phyloP scores from a whole-genome alignment of 1,140 invertebrate species.

The Pogonus chalceus region DNA sequence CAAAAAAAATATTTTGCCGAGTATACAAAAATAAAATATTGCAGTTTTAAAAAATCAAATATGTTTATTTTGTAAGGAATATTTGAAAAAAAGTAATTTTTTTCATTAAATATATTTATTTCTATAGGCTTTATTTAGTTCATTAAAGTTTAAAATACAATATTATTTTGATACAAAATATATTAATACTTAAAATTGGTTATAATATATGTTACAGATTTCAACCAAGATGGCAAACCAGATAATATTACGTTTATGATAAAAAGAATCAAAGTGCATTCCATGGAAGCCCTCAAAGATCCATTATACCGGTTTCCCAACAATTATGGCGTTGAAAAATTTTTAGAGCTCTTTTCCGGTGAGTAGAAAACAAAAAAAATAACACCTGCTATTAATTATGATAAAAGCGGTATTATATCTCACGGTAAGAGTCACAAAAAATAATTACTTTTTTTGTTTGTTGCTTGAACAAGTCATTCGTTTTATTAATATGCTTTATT shows the following conservation, averaged over 20 bases:
- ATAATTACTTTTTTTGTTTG: too few species aligned
- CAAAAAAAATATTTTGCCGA: too few species aligned
- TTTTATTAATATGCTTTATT: too few species aligned
- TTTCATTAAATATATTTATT: neutral
- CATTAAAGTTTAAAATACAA: neutral
- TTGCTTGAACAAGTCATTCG: too few species aligned
- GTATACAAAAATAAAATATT: neutral
- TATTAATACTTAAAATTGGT: neutral
- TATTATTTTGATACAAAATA: neutral
- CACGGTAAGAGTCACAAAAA: too few species aligned
- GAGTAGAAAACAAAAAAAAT: too few species aligned
- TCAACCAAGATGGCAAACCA: constrained; percentile 80
- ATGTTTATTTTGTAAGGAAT: neutral
- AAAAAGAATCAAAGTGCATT: constrained; percentile 90
- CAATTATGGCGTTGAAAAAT: constrained; percentile 91
- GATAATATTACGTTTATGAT: constrained; percentile 96
- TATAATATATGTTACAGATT: constrained; percentile 57
- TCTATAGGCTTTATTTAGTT: neutral
- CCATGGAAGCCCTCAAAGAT: constrained; percentile 69
- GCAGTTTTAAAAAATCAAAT: neutral
- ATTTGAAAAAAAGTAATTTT: neutral
- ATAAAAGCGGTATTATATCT: too few species aligned
- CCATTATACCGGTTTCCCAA: constrained; percentile 80
- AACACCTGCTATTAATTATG: too few species aligned
- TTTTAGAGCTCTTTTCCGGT: constrained; percentile 87